Evolutionary conservation across 2,888 invertebrate genomes (phyloP).

Genomic region (Hypercompe scribonia): DNA sequence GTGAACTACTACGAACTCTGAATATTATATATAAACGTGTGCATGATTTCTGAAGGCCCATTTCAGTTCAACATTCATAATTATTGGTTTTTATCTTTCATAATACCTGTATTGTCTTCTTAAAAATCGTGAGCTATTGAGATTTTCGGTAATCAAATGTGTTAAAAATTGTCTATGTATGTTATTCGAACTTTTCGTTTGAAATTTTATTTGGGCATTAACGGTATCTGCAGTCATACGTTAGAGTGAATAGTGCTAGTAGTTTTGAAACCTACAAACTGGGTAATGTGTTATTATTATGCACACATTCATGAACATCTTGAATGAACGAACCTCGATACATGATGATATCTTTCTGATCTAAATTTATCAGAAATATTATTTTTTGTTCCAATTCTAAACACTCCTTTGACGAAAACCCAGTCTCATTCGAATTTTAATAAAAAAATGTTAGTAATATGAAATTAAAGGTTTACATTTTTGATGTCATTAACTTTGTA

Average conservation of each 20-base stretch:
- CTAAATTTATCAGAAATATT: not conserved
- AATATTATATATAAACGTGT: too few relatives aligned
- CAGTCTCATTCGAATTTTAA: too few relatives aligned
- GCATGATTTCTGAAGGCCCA: too few relatives aligned
- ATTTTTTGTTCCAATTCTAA: not conserved
- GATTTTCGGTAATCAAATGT: not conserved
- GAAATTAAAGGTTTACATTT: too few relatives aligned
- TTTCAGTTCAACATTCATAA: too few relatives aligned
- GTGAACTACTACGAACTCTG: too few relatives aligned
- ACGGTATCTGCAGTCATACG: not conserved
- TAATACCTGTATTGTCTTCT: too few relatives aligned
- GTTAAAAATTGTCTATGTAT: not conserved
- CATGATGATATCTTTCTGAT: not conserved
- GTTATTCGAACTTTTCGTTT: not conserved
- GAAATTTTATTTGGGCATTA: constrained; percentile 1
- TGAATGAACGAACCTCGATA: not conserved
- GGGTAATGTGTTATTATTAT: not conserved
- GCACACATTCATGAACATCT: not conserved
- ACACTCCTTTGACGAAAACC: too few relatives aligned
- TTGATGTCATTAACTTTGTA: too few relatives aligned
- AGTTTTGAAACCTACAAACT: not conserved
- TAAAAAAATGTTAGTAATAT: too few relatives aligned
- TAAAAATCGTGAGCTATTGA: too few relatives aligned
- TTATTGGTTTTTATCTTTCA: too few relatives aligned
- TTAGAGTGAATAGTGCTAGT: not conserved